Evolutionary conservation across 2,797 vertebrate genomes (phyloP), one percentile per base, ranked within the genome.

Genomic region (Avahi laniger): DNA sequence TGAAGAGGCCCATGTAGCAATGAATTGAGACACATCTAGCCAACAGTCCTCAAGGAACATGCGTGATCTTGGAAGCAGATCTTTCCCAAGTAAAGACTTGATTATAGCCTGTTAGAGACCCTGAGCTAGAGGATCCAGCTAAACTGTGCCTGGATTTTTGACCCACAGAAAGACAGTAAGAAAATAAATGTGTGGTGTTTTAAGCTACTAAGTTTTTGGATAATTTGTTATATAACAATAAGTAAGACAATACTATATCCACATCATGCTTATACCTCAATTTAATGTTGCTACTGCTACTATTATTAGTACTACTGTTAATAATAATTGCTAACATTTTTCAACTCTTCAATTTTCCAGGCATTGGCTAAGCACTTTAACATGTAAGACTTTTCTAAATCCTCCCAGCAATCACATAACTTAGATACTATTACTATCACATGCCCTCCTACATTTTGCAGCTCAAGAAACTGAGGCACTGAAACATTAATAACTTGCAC

Each of bases 381-480:
- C 54, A 78, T 30, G 46, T 20, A 85, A 94, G 54, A 33, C 20
- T 33, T 78, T 89, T 91, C 69, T 38, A 61, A 91, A 79, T 73
- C 15, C 28, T 95, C 54, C 54, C 14, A 63, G 72, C 18, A 96
- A 91, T 93, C 7, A 70, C 57, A 72, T 82, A 94, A 81, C 46
- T 8, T 72, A 85, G 48, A 24, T 43, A 85, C 26, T 84, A 5
- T 81, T 70, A 87, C 73, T 43, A 89, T 84, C 57, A 97, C 20
- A 92, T 63, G 86, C 18, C 79, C 35, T 18, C 83, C 15, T 84
- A 81, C 7, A 90, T 73, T 48, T 96, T 90, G 17, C 20, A 90
- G 35, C 43, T 92, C 61, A 90, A 80, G 63, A 93, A 95, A 90
- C 30, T 48, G 52, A 88, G 54, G 43, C 61, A 86, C 26, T 65